Evolutionary conservation across 1,140 invertebrate species (phyloP), one percentile per base, ranked within the genome.

Genomic region (Ditylenchus dipsaci): DNA sequence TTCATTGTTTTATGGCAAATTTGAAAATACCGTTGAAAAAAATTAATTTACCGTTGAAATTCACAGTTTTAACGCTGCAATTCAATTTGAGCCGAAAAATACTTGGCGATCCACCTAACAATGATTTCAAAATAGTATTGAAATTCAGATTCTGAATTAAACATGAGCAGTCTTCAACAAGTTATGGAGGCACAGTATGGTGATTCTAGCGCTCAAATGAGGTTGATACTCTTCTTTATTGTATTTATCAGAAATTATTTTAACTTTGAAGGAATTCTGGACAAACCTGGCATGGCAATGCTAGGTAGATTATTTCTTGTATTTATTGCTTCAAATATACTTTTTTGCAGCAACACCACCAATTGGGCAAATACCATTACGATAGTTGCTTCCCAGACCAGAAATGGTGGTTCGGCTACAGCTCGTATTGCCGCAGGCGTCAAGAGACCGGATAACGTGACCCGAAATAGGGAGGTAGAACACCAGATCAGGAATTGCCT

Each of bases 301-400:
- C 47, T 21, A 65, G 47, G 21, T 29, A 17, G 27, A 62, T 68
- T 53, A 49, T 17, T 19, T 45, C 23, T 33, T 21, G 59, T 21
- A 68, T 7, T 30, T 68, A 19, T 19, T 19, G 68, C 19, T n/a
- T 19, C 23, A 27, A 53, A 1, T 64, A 49, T 21, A n/a, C 33
- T 38, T 3, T n/a, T 38, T 38, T 30, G 30, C 9, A 75, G 45
- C 33, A 57, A 57, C 7, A 47, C 69, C 30, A 30, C 65, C 17
- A 63, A 60, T 45, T 95, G 92, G 91, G 92, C 93, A 53, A 94
- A 92, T 76, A 92, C 90, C 9, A 89, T 92, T 63, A 89, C 89
- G 0, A 85, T 90, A 0, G 86, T 86, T 17, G 88, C 87, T 71
- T 89, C 87, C 5, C 89, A 89, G 42, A 90, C 90, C 0, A 86